Percentiles rank a stretch among this genome's conserved stretches.
These are phyloP conservation scores for Calameuta idolon DNA, from an alignment of 2,888 invertebrate species.

Conservation along the genomic window DNA sequence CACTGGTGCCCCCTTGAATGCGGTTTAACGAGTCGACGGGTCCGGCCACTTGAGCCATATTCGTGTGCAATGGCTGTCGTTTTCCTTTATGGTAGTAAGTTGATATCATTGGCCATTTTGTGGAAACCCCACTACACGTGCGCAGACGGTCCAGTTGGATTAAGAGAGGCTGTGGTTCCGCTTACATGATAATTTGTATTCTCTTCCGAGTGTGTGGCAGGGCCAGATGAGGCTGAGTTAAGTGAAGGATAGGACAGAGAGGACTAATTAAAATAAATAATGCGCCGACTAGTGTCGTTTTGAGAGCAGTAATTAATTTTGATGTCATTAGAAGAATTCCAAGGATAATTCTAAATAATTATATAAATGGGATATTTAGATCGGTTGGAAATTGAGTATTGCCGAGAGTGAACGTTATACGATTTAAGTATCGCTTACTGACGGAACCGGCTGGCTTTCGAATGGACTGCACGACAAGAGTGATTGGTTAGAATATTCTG, in stretches of 20 bases:
- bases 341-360: neutral
- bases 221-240: neutral
- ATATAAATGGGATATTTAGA: neutral
- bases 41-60: constrained; percentile 27
- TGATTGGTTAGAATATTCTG: neutral
- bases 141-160: neutral
- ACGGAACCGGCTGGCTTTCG: neutral
- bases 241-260: neutral
- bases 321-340: neutral
- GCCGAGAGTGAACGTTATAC: neutral
- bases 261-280: neutral
- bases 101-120: constrained; percentile 31
- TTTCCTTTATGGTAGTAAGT: constrained; percentile 28
- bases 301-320: neutral
- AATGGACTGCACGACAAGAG: neutral
- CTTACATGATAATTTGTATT: neutral
- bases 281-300: neutral
- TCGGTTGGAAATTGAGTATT: neutral
- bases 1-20: constrained; percentile 11
- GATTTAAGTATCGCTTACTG: neutral
- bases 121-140: neutral
- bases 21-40: constrained; percentile 27
- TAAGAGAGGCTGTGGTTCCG: neutral
- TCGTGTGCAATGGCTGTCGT: constrained; percentile 29
- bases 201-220: neutral